Evolutionary conservation across 2,113 vertebrate species (phyloP).

Genomic region (Sterrhoptilus dennistouni): DNA sequence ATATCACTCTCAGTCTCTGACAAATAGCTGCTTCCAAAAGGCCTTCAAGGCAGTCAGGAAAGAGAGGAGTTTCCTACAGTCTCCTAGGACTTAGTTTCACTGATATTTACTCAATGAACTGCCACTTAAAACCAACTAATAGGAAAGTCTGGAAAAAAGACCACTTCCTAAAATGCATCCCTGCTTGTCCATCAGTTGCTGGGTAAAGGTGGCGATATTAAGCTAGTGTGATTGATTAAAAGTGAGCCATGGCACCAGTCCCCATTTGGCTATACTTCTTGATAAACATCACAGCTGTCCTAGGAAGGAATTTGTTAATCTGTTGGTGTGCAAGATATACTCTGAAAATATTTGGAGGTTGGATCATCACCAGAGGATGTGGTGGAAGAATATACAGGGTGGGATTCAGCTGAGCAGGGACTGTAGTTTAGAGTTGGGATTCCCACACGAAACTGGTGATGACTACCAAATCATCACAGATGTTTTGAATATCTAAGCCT

Average conservation of each 20-base stretch:
- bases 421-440: background rate
- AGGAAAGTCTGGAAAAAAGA: background rate
- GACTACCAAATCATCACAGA: background rate
- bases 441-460: background rate
- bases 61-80: background rate
- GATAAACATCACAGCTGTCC: background rate
- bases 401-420: background rate
- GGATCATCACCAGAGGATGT: background rate
- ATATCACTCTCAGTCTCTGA: background rate
- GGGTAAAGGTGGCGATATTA: background rate
- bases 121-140: background rate
- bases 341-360: background rate
- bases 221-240: background rate
- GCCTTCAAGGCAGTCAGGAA: background rate
- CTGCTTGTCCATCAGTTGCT: background rate
- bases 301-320: background rate
- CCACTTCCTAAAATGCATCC: background rate
- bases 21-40: background rate
- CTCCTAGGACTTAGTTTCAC: background rate
- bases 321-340: background rate
- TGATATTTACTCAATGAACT: background rate
- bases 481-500: background rate
- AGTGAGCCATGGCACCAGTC: background rate
- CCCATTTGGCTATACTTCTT: background rate
- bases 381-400: background rate